Conservation (phyloP, 2,797 vertebrate species). For the Florisuga fusca region DNA sequence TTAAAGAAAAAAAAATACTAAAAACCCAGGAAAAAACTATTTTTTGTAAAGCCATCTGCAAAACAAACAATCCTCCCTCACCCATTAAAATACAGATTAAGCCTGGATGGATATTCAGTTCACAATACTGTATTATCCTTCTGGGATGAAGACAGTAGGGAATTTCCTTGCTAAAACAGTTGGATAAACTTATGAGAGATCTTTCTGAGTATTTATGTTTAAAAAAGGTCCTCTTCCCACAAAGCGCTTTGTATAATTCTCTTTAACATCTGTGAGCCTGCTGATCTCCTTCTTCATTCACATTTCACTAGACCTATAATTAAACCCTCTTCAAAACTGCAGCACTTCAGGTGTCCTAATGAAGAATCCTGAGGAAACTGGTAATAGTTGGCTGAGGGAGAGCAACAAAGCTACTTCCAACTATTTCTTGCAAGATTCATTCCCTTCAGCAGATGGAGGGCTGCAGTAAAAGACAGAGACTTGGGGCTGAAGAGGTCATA, state of each 20-base stretch:
- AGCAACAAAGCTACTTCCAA: not conserved
- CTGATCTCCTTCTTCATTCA: constrained; percentile 11
- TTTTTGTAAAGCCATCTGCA: not conserved
- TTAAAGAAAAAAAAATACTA: not conserved
- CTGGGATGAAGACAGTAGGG: not conserved
- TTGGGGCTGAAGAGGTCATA: constrained; percentile 31
- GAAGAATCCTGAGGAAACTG: not conserved
- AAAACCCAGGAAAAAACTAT: not conserved
- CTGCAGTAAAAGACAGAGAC: constrained; percentile 30
- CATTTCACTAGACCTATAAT: not conserved
- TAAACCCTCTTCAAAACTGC: constrained; percentile 1
- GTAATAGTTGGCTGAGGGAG: not conserved
- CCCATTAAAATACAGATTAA: not conserved
- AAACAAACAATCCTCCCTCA: not conserved
- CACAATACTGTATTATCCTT: not conserved
- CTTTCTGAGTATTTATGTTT: not conserved
- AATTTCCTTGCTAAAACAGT: not conserved
- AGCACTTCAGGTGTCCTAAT: constrained; percentile 31
- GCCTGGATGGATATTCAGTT: not conserved
- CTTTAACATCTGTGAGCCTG: constrained; percentile 1
- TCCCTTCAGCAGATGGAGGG: constrained; percentile 37
- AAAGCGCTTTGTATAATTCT: not conserved
- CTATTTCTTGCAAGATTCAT: constrained; percentile 11
- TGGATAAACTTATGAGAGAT: not conserved
- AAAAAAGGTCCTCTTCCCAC: not conserved